Base-by-base conservation (phyloP, 2,888 invertebrate genomes). In the Teleiodes luculella region DNA sequence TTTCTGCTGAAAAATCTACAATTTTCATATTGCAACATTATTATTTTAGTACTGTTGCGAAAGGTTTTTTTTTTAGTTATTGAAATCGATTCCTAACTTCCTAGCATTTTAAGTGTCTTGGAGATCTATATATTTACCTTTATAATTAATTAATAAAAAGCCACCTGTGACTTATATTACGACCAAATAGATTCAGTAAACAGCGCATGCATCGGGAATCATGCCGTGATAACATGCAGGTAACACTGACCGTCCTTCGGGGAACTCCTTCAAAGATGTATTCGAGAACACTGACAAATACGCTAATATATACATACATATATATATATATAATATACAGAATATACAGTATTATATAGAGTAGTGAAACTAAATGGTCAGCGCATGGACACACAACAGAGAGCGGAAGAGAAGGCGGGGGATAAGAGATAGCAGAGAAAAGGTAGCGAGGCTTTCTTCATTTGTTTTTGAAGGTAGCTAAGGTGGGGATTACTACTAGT, bases 281-380 rank as follows among this genome's bases (percentile, higher is more conserved):
- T 18, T 43, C 43, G 24, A 24, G 7, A 49, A 39, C 13, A 50
- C 24, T 37, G 33, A 35, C 36, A 48, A 20, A 18, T 48, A 48
- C 20, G 11, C 18, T 18, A 18, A 48, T 50, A 16, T 35, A 41
- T 31, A 51, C 11, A 39, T 30, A 37, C 5, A 39, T n/a, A 51
- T 16, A 24, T 39, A 39, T 10, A 37, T 8, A 37, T 3, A 43
- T 45, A 16, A 49, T 43, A 20, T 45, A 50, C 37, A 43, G 24
- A 36, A 30, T 33, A 43, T 41, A 13, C 20, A 43, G 13, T 37
- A 39, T 2, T 43, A 49, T 30, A 41, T 43, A 30, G 14, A 50
- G 48, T 53, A 49, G 59, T 67, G 65, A 76, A 80, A 77, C 69
- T 64, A 73, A 79, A 74, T 67, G 78, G 79, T 72, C 86, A 76